Percentiles rank a stretch among this genome's conserved stretches.
Evolutionary conservation across 2,797 vertebrate species (phyloP).

Genomic region (Onychomys torridus): DNA sequence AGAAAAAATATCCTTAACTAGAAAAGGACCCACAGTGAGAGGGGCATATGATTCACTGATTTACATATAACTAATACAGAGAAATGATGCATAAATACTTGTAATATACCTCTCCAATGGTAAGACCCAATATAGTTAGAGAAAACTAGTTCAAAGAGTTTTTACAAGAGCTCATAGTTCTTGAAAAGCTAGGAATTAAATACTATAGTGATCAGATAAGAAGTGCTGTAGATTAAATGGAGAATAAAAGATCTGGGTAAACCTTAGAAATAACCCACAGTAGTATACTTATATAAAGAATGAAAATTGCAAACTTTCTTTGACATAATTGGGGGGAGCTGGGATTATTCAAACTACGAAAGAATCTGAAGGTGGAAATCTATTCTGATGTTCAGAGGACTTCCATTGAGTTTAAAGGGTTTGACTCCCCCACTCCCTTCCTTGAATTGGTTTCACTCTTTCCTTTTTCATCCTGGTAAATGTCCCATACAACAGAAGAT

Average conservation of each 20-base stretch:
- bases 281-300: neutral
- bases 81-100: neutral
- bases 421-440: neutral
- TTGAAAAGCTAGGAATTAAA: neutral
- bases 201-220: neutral
- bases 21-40: neutral
- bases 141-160: neutral
- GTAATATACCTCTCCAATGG: neutral
- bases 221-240: neutral
- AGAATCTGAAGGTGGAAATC: neutral
- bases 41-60: neutral
- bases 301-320: neutral
- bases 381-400: neutral
- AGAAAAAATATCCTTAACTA: conserved; percentile 52
- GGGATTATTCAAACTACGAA: neutral
- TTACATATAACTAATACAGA: neutral
- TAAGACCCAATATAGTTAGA: neutral
- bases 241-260: neutral
- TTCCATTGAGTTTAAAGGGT: neutral
- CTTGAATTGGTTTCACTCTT: neutral
- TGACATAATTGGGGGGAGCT: neutral
- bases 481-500: neutral
- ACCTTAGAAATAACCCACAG: neutral
- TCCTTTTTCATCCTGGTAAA: neutral
- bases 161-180: conserved; percentile 14